Base-by-base conservation (phyloP, 2,113 vertebrate species). In the Aleadryas rufinucha region DNA sequence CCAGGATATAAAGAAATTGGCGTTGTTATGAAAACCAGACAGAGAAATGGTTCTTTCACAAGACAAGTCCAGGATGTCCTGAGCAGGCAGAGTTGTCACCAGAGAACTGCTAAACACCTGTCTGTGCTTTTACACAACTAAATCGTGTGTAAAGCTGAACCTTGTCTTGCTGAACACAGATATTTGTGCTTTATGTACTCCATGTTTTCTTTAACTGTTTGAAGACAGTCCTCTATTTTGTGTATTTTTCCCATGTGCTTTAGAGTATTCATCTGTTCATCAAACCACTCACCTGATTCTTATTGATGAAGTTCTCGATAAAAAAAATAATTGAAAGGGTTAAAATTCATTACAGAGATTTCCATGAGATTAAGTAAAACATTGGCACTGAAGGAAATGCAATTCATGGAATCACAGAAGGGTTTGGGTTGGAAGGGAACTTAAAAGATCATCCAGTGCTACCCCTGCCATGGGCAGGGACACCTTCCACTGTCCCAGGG, bases 401-500 rank as follows among this genome's bases (percentile, higher is more conserved):
- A 65, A 0, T 54, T 71, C 16, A 35, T 7, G 6, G 42, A 65
- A 42, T 6, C n/a, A 16, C 10, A 10, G 50, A 64, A 31, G 31
- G 42, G 31, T 3, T 64, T 56, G 50, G 35, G 10, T 31, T 31
- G 22, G 44, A 42, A 50, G 14, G 6, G 19, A 31, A 7, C 10
- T 66, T 3, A 24, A 57, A 57, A 3, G 1, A 1, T 2, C 42
- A 75, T 5, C 52, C 15, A 18, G 2, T 24, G 1, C n/a, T 49
- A 39, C 5, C 27, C 56, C 56, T 11, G 39, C 27, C 69, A 45
- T 57, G 52, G 52, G n/a, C 70, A 66, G 83, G 44, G 71, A 50
- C 52, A 35, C 20, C 42, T 76, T 0, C 30, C 70, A 57, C 52
- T 35, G 21, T 24, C 1, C 83, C 82, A 75, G 60, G 35, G 12